Evolutionary conservation across 2,888 invertebrate species (phyloP).

Genomic region (Agonopterix arenella): DNA sequence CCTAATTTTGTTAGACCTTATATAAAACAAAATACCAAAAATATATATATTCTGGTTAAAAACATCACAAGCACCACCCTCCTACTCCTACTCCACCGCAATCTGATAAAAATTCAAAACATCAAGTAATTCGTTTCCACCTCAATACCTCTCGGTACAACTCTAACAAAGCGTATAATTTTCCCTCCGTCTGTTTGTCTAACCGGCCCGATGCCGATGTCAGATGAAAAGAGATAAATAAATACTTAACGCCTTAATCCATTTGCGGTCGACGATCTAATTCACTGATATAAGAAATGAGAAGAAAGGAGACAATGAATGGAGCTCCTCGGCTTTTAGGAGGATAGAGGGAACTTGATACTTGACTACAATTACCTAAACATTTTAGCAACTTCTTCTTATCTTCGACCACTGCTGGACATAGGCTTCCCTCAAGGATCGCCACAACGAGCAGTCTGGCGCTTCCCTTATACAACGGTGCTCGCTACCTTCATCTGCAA

Average conservation of each 20-base stretch:
- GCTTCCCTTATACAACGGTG: no score
- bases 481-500: not conserved
- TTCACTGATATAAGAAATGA: conserved; percentile 47
- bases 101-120: no score
- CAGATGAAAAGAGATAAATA: conserved; percentile 67
- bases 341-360: conserved; percentile 19
- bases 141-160: no score
- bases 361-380: conserved; percentile 12
- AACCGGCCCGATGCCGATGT: conserved; percentile 39
- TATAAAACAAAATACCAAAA: no score
- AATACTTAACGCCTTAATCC: conserved; percentile 69
- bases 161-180: conserved; percentile 60
- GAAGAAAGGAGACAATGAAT: conserved; percentile 41
- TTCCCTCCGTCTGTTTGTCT: conserved; percentile 45
- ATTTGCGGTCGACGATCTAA: conserved; percentile 56
- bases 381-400: not conserved
- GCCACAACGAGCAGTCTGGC: no score
- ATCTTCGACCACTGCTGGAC: not conserved
- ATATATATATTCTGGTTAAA: no score
- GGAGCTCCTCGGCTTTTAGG: conserved; percentile 12
- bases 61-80: no score
- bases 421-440: no score
- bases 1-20: no score
- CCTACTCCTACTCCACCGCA: no score
- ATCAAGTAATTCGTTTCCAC: no score